A percentile compares a stretch with the other conserved stretches of the same genome.
These are phyloP conservation scores for Fopius arisanus DNA, from an alignment of 1,140 invertebrate species.

Conservation along the genomic window DNA sequence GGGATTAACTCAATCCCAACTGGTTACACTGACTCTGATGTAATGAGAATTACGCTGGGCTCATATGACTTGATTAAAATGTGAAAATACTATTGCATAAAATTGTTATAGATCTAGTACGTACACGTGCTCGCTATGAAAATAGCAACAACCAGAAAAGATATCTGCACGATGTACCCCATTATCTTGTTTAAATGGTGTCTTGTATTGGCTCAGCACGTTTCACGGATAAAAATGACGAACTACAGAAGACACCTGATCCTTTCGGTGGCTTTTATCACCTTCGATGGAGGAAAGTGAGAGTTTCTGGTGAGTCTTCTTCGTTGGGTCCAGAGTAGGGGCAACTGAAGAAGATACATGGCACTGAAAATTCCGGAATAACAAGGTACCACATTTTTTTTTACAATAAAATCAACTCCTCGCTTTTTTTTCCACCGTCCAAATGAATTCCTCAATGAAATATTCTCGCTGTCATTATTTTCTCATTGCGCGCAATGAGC, in stretches of 20 bases:
- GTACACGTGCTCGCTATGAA: neutral
- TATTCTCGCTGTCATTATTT: too few species aligned
- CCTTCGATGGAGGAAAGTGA: conserved; percentile 22
- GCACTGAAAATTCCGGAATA: neutral
- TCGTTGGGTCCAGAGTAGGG: neutral
- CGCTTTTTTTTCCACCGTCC: neutral
- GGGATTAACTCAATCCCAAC: neutral
- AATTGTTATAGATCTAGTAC: neutral
- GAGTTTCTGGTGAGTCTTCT: conserved; percentile 19
- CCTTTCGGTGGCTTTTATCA: conserved; percentile 27
- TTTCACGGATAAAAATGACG: neutral
- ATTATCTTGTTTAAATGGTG: neutral
- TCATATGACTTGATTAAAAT: neutral
- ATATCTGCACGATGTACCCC: neutral
- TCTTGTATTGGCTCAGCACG: neutral
- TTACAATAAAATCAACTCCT: neutral
- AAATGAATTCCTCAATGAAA: neutral
- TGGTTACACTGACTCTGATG: neutral
- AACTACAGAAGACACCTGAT: conserved; percentile 17
- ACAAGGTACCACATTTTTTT: neutral
- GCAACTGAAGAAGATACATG: neutral
- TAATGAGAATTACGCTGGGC: neutral
- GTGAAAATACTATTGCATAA: neutral
- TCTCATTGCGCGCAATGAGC: neutral
- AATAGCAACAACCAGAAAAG: neutral